Percentiles rank a stretch among this genome's conserved stretches.
These are phyloP conservation scores for Trichomycterus rosablanca DNA, from an alignment of 2,113 vertebrate species.

Conservation along the genomic window DNA sequence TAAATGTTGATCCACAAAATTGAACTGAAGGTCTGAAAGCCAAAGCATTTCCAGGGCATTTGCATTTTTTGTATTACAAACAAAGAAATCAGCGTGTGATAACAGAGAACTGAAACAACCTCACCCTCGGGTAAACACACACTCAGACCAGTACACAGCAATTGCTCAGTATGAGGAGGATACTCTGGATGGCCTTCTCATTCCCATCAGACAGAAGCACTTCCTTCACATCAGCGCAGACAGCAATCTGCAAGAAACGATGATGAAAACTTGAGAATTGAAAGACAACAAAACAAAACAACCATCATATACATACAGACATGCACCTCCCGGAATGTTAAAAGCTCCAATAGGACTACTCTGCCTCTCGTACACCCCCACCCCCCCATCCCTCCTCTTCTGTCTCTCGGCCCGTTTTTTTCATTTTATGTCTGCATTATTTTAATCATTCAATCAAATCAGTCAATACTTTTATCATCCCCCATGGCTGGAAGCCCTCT, in stretches of 20 bases:
- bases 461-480: constrained; percentile 99
- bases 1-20: no score
- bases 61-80: background rate
- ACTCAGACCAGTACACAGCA: constrained; percentile 31
- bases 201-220: constrained; percentile 99
- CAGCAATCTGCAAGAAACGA: constrained; percentile 81
- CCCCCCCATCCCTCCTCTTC: constrained; percentile 64
- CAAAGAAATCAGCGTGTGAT: no score
- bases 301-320: constrained; percentile 41
- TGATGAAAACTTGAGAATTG: constrained; percentile 52
- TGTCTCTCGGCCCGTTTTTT: constrained; percentile 89
- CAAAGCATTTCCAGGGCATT: background rate
- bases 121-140: constrained; percentile 10
- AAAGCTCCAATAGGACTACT: constrained; percentile 49
- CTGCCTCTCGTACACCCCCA: constrained; percentile 45
- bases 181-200: constrained; percentile 99
- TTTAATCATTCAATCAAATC: constrained; percentile 99
- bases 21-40: background rate
- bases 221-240: constrained; percentile 98
- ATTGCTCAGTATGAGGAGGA: constrained; percentile 72
- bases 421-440: constrained; percentile 99
- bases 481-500: constrained; percentile 96
- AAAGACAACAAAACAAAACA: constrained; percentile 50
- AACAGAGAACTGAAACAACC: constrained; percentile 17
- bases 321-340: constrained; percentile 55